These are phyloP conservation scores for Pagetopsis macropterus DNA, from an alignment of 2,797 vertebrate species.

Conservation along the genomic window DNA sequence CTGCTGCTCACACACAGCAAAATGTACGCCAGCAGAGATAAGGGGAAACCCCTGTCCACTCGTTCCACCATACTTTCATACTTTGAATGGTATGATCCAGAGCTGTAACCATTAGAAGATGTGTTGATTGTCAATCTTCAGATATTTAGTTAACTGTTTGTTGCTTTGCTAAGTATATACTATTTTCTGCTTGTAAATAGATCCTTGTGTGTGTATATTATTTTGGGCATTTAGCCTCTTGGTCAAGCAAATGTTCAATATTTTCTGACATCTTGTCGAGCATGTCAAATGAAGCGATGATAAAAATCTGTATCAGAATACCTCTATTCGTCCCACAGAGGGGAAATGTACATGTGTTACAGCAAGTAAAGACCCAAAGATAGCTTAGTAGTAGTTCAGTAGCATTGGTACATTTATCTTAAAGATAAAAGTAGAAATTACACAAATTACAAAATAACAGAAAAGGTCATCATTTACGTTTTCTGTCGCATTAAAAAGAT, in stretches of 20 bases:
- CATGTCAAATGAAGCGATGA: not conserved
- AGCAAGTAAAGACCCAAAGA: too few relatives aligned
- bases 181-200: not conserved
- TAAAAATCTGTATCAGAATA: too few relatives aligned
- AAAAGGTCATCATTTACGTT: too few relatives aligned
- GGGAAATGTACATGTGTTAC: too few relatives aligned
- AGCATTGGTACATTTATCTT: too few relatives aligned
- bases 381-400: too few relatives aligned
- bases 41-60: not conserved
- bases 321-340: too few relatives aligned
- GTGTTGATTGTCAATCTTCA: not conserved
- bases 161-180: not conserved
- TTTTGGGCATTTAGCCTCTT: too few relatives aligned
- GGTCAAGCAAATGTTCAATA: not conserved
- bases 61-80: not conserved
- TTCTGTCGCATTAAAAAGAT: too few relatives aligned
- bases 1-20: conserved; percentile 3
- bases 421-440: too few relatives aligned
- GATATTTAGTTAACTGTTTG: not conserved
- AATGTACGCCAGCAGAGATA: not conserved
- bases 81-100: not conserved
- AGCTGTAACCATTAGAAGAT: not conserved
- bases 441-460: too few relatives aligned
- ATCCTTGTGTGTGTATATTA: too few relatives aligned
- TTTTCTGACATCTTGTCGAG: not conserved